A percentile compares a stretch with the other conserved stretches of the same genome.
Evolutionary conservation across 2,888 invertebrate species (phyloP).

Genomic region (Amphipoea oculea): DNA sequence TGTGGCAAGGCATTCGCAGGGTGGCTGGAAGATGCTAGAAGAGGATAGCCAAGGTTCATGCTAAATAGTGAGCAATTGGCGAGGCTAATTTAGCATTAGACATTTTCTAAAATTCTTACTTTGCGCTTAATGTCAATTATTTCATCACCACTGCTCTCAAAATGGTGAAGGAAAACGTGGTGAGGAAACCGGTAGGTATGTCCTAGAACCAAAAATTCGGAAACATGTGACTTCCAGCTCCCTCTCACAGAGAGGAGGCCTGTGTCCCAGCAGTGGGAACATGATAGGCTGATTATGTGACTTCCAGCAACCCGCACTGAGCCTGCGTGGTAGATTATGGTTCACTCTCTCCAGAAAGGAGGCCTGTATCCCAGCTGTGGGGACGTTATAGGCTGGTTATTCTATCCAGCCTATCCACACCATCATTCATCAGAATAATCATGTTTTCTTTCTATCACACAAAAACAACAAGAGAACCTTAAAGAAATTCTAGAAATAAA

Average conservation of each 20-base stretch:
- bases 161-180: neutral
- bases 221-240: neutral
- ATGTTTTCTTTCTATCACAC: neutral
- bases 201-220: too few species aligned
- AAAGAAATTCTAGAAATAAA: neutral
- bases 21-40: neutral
- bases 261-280: too few species aligned
- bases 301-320: neutral
- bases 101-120: neutral
- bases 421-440: neutral
- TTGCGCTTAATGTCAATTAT: neutral
- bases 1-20: too few species aligned
- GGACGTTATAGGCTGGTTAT: neutral
- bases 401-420: neutral
- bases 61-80: neutral
- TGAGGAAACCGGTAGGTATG: neutral
- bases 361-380: neutral
- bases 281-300: too few species aligned
- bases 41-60: neutral
- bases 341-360: neutral
- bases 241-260: too few species aligned
- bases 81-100: neutral
- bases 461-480: slow-evolving; percentile 1
- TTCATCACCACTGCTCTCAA: neutral
- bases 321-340: neutral